Evolutionary conservation across 2,797 vertebrate genomes (phyloP).

Genomic region (Onychomys leucogaster): DNA sequence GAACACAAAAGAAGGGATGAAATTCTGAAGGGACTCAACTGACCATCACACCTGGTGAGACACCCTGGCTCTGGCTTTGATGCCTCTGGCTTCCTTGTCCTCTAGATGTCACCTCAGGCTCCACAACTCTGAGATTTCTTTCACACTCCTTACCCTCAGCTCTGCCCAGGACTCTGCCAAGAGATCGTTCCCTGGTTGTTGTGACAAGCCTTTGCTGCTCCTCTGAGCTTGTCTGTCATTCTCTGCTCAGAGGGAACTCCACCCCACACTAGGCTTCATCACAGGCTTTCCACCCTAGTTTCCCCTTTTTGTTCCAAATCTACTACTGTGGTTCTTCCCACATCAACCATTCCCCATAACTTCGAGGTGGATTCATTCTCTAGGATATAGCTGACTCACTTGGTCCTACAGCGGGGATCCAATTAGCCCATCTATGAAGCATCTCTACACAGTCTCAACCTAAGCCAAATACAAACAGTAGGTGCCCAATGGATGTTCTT

Average conservation of each 20-base stretch:
- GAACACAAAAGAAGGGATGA: accelerated
- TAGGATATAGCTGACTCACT: not conserved
- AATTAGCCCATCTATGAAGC: not conserved
- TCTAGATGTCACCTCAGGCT: not conserved
- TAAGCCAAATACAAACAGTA: not conserved
- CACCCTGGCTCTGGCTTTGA: not conserved
- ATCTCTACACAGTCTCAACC: not conserved
- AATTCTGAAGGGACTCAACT: accelerated
- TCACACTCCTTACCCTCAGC: not conserved
- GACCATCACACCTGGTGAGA: not conserved
- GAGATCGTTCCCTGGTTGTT: not conserved
- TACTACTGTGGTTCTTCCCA: not conserved
- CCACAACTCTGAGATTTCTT: not conserved
- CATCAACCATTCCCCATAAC: accelerated
- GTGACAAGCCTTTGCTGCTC: not conserved
- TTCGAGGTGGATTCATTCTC: not conserved
- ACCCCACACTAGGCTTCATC: accelerated
- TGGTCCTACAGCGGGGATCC: not conserved
- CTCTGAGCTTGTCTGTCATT: not conserved
- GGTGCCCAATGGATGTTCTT: no score
- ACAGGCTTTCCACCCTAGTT: not conserved
- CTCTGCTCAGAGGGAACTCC: not conserved
- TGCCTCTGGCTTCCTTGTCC: no score
- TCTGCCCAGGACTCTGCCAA: not conserved
- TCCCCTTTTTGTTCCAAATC: not conserved